These are phyloP conservation scores for Takifugu flavidus DNA, from an alignment of 2,113 vertebrate species.

Conservation along the genomic window DNA sequence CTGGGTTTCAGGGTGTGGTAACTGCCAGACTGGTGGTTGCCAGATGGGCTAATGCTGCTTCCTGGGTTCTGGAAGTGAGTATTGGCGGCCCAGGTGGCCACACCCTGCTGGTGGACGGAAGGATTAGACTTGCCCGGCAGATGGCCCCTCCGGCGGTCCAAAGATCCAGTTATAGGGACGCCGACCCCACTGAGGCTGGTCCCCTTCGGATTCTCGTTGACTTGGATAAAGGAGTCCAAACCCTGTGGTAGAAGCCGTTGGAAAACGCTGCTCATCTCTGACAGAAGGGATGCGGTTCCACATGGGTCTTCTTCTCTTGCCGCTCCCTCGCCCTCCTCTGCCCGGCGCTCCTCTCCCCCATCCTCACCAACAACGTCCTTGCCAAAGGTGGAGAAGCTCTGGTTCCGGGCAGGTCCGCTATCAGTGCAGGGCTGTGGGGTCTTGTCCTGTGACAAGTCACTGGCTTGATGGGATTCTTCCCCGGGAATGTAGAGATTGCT, in stretches of 20 bases:
- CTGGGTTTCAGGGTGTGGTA: slow-evolving; percentile 71
- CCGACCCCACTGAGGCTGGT: slow-evolving; percentile 60
- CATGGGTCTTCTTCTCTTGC: slow-evolving; percentile 69
- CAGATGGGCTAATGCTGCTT: slow-evolving; percentile 74
- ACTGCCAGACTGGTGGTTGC: slow-evolving; percentile 72
- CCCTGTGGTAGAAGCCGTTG: slow-evolving; percentile 90
- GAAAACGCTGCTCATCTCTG: slow-evolving; percentile 96
- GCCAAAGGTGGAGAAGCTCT: slow-evolving; percentile 95
- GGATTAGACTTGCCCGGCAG: slow-evolving; percentile 80
- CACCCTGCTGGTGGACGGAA: slow-evolving; percentile 85
- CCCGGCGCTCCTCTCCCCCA: slow-evolving; percentile 38
- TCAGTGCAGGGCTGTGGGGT: slow-evolving; percentile 76
- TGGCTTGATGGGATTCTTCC: slow-evolving; percentile 81
- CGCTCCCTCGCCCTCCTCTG: slow-evolving; percentile 58
- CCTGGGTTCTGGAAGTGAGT: slow-evolving; percentile 94
- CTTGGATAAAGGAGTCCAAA: slow-evolving; percentile 82
- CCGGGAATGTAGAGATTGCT: slow-evolving; percentile 96
- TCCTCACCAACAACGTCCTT: slow-evolving; percentile 77
- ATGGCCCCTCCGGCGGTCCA: slow-evolving; percentile 87
- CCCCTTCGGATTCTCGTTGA: slow-evolving; percentile 78
- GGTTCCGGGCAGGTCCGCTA: slow-evolving; percentile 74
- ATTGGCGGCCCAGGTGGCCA: slow-evolving; percentile 94
- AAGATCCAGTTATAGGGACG: slow-evolving; percentile 71
- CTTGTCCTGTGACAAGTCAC: slow-evolving; percentile 79
- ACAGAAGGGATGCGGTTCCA: slow-evolving; percentile 84